Evolutionary conservation across 2,888 invertebrate species (phyloP).

Genomic region (Leuctra nigra): DNA sequence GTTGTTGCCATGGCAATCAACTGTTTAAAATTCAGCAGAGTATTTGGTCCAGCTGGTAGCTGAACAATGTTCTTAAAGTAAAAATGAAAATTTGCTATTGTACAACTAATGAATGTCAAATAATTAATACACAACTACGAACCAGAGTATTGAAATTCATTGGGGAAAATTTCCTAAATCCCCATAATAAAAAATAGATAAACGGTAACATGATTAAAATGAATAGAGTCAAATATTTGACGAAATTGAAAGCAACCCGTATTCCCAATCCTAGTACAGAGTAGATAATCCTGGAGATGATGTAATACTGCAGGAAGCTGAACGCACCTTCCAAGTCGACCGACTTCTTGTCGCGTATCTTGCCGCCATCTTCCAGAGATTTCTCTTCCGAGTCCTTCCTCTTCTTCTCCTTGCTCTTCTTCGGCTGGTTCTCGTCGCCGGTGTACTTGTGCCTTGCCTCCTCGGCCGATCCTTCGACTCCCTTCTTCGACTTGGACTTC

Average conservation of each 20-base stretch:
- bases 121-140: too few species aligned
- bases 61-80: too few species aligned
- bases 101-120: too few species aligned
- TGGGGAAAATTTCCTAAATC: neutral
- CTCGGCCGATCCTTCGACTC: neutral
- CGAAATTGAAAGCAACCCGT: neutral
- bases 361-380: neutral
- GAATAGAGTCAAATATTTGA: neutral
- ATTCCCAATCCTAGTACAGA: neutral
- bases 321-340: neutral
- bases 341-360: neutral
- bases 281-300: neutral
- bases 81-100: too few species aligned
- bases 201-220: neutral
- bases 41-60: too few species aligned
- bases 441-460: conserved; percentile 13
- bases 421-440: neutral
- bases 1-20: too few species aligned
- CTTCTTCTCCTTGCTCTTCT: neutral
- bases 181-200: conserved; percentile 5
- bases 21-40: too few species aligned
- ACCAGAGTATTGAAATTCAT: too few species aligned
- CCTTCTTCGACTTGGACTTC: conserved; percentile 6
- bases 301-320: neutral
- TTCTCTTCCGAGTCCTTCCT: neutral